Conservation (phyloP, 2,888 invertebrate genomes). For the Stegana nigrithorax region DNA sequence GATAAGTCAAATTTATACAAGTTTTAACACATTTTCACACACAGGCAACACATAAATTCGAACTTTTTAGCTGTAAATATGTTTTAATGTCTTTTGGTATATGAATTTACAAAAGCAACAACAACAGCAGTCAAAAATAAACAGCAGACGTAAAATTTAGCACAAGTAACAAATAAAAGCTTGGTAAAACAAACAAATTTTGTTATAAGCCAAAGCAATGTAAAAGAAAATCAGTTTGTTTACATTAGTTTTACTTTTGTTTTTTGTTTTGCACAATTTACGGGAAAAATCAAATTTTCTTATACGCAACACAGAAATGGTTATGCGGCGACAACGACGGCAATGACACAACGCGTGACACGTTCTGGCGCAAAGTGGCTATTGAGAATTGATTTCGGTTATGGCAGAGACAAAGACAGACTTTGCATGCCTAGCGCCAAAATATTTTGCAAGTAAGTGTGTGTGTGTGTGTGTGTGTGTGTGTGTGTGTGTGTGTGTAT, state of each 20-base stretch:
- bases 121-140: neutral
- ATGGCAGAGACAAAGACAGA: neutral
- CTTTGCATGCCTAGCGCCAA: neutral
- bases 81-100: constrained; percentile 4
- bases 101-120: neutral
- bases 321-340: neutral
- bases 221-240: neutral
- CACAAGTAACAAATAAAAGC: constrained; percentile 1
- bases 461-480: too few species aligned
- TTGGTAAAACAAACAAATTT: constrained; percentile 6
- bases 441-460: constrained; percentile 30
- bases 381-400: neutral
- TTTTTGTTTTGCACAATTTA: neutral
- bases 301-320: neutral
- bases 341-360: neutral
- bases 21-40: neutral
- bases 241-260: neutral
- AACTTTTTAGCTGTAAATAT: constrained; percentile 1
- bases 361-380: constrained; percentile 1
- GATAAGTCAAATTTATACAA: neutral
- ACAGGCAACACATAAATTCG: constrained; percentile 9
- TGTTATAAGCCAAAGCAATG: constrained; percentile 4
- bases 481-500: too few species aligned
- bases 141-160: too few species aligned
- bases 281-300: neutral